Evolutionary conservation across 2,797 vertebrate species (phyloP).

Genomic region (Dendrocincla fuliginosa): DNA sequence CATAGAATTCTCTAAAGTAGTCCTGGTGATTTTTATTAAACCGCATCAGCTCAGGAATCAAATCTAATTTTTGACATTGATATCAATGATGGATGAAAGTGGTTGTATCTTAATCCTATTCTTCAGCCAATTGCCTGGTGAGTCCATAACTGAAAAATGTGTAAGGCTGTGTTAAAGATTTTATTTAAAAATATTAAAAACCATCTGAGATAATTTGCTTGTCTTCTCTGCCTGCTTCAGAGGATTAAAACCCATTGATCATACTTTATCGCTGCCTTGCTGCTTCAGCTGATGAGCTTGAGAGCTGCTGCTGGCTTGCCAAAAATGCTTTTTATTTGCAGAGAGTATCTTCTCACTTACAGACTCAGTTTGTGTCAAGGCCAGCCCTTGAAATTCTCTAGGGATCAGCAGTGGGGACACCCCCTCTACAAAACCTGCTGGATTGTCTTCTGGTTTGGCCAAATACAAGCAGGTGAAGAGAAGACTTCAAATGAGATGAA

Average conservation of each 20-base stretch:
- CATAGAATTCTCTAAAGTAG: neutral
- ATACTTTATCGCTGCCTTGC: neutral
- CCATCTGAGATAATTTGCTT: constrained; percentile 14
- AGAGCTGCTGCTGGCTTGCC: neutral
- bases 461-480: neutral
- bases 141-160: constrained; percentile 29
- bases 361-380: neutral
- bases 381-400: neutral
- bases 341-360: neutral
- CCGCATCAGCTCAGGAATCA: neutral
- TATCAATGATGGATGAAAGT: constrained; percentile 8
- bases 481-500: neutral
- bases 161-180: constrained; percentile 21
- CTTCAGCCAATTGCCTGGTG: constrained; percentile 12
- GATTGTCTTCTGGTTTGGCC: neutral
- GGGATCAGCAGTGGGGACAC: neutral
- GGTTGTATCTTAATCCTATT: constrained; percentile 21
- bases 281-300: constrained; percentile 24
- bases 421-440: neutral
- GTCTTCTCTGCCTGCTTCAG: neutral
- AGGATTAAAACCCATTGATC: neutral
- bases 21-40: constrained; percentile 11
- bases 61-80: neutral
- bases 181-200: neutral
- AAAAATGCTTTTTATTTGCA: neutral